These are phyloP conservation scores for Plectus sambesii DNA, from an alignment of 1,140 invertebrate genomes.

Conservation along the genomic window DNA sequence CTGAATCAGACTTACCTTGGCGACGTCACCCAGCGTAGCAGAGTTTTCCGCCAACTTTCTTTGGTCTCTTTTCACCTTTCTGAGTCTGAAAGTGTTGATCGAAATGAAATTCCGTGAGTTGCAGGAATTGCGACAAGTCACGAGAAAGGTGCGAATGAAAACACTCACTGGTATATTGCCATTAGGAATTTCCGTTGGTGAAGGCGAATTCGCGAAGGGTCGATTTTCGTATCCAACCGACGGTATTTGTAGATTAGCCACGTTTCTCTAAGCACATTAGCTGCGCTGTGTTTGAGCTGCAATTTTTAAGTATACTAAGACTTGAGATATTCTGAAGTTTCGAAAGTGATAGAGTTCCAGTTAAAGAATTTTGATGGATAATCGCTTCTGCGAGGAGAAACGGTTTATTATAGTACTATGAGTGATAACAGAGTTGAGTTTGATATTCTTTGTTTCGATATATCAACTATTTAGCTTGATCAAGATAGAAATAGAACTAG, in stretches of 20 bases:
- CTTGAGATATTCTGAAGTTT: too few species aligned
- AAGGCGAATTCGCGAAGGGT: slow-evolving; percentile 81
- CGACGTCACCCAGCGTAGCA: slow-evolving; percentile 98
- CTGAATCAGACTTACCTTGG: slow-evolving; percentile 64
- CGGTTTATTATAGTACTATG: too few species aligned
- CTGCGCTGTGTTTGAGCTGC: slow-evolving; percentile 96
- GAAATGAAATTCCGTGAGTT: too few species aligned
- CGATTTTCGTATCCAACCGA: slow-evolving; percentile 88
- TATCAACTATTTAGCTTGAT: too few species aligned
- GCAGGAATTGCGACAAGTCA: too few species aligned
- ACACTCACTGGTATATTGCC: slow-evolving; percentile 94
- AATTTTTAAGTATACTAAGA: slow-evolving; percentile 8
- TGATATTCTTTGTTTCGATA: too few species aligned
- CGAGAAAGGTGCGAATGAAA: neutral
- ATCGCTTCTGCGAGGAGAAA: too few species aligned
- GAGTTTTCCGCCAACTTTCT: slow-evolving; percentile 97
- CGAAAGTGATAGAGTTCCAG: too few species aligned
- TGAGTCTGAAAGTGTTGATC: slow-evolving; percentile 57
- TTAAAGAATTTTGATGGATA: too few species aligned
- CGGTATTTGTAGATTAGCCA: slow-evolving; percentile 99
- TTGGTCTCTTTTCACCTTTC: slow-evolving; percentile 99
- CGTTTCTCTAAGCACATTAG: slow-evolving; percentile 96
- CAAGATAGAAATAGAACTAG: too few species aligned
- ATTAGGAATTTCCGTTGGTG: slow-evolving; percentile 98
- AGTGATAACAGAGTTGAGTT: neutral